Evolutionary conservation across 2,888 invertebrate genomes (phyloP), one percentile per base, ranked within the genome.

Genomic region (Ochropleura leucogaster): DNA sequence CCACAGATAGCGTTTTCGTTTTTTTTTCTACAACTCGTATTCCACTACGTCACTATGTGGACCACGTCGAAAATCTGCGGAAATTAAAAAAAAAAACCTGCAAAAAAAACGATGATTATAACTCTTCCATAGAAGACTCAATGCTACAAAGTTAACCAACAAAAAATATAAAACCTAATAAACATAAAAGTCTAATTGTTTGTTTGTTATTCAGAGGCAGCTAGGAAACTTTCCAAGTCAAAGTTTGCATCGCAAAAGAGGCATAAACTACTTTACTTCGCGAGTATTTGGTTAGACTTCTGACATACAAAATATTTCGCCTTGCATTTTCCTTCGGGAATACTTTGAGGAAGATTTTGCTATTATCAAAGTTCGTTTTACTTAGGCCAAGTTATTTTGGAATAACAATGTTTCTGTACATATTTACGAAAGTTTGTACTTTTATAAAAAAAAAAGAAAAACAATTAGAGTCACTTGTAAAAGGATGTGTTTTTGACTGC

Each of bases 221-320:
- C 70, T 62, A 79, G 60, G 40, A 70, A 81, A 83, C 68, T 81
- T 79, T 55, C 12, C 30, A 42, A 60, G 84, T 42, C 69, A 60
- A 74, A 74, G 70, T 79, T 83, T 68, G 51, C 70, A 47, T 62
- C 80, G 74, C 74, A 64, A 72, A 78, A 71, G 73, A 74, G 55
- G 60, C 67, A 72, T 79, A 79, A 79, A 83, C 80, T 83, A 70
- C 66, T 70, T 83, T 81, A 68, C 84, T 74, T 46, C 59, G 51
- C n/a, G n/a, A 51, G 60, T 79, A 78, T 80, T 80, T 69, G 72
- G 66, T 72, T 78, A 78, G 62, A 72, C 57, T 83, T 83, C 70
- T 68, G 70, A 70, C 63, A 57, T 44, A 65, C 67, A 73, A 68
- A 81, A 74, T 83, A 79, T 68, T 73, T 60, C 44, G 42, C 49